Base-by-base conservation (phyloP, 1,140 invertebrate species). In the Apis cerana region DNA sequence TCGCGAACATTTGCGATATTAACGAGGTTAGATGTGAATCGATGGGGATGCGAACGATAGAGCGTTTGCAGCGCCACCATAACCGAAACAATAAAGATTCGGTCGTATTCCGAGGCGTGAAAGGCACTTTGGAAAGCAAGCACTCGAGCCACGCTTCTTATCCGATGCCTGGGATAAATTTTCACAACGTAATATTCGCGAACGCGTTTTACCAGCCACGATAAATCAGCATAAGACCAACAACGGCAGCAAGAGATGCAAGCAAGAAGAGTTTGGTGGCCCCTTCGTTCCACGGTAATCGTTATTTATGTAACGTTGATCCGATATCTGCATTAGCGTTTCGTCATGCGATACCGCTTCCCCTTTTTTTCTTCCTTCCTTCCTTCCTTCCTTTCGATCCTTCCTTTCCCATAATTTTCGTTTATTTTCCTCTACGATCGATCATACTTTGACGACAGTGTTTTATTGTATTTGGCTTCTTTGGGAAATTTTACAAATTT, bases 181-280 rank as follows among this genome's bases (percentile, higher is more conserved):
- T 75, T 85, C 59, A 12, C 70, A 21, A 59, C 52, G 75, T 67
- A 79, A 85, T 85, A 86, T 85, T 74, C 56, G 75, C 84, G 84
- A 64, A 23, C 78, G 69, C 64, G 67, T 84, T 71, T 84, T 84
- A 84, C 81, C 81, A 80, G 19, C 27, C 43, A 33, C 84, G 80
- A 89, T 91, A 89, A 87, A 91, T 90, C 88, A 87, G 85, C 67
- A 81, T 84, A 85, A 88, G 80, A 87, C 77, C 81, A 15, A 21
- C 59, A 48, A 23, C 33, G 50, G 70, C 58, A 86, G 81, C 78
- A 52, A n/a, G 74, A 52, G 71, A 76, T 84, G 70, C 64, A 65
- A 65, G 54, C 58, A 43, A 43, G 33, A 43, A 43, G 7, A 50
- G 33, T 69, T 85, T 84, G 62, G 27, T 33, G n/a, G 11, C 43